Percentiles rank a stretch among this genome's conserved stretches.
These are phyloP conservation scores for Dasypus novemcinctus DNA, from an alignment of 2,113 vertebrate species.

Conservation along the genomic window DNA sequence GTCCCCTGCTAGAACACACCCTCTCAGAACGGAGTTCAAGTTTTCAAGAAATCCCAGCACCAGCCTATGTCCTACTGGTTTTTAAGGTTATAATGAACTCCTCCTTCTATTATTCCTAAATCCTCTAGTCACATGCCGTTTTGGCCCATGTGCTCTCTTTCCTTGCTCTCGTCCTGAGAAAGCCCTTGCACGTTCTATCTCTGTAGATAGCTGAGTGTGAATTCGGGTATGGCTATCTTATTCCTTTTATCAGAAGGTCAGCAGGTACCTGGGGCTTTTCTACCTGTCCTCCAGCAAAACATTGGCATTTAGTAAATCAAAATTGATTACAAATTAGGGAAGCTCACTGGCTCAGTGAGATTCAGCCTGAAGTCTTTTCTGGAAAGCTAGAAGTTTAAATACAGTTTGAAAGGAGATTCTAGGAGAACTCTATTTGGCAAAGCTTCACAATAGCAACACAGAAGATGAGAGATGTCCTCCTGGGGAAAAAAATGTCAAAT, in stretches of 20 bases:
- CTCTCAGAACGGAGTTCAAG: not conserved
- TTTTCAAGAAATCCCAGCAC: conserved; percentile 23
- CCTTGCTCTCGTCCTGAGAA: conserved; percentile 9
- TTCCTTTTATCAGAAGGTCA: conserved; percentile 78
- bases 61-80: conserved; percentile 20
- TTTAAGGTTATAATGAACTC: conserved; percentile 50
- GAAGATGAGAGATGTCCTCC: not conserved
- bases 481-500: conserved; percentile 30
- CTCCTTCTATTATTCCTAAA: conserved; percentile 15
- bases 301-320: conserved; percentile 80
- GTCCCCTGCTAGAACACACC: not conserved
- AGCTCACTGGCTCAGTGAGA: conserved; percentile 65
- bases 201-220: conserved; percentile 75
- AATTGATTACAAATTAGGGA: conserved; percentile 76
- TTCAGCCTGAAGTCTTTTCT: conserved; percentile 53
- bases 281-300: conserved; percentile 71
- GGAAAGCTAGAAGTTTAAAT: conserved; percentile 76
- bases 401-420: conserved; percentile 62
- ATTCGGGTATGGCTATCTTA: conserved; percentile 70
- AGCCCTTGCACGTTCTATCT: conserved; percentile 53
- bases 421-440: conserved; percentile 63
- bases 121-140: conserved; percentile 16
- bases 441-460: not conserved
- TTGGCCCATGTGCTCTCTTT: conserved; percentile 65
- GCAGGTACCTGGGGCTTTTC: conserved; percentile 76